Evolutionary conservation across 2,797 vertebrate genomes (phyloP).

Genomic region (Melanotaenia parkinsoni): DNA sequence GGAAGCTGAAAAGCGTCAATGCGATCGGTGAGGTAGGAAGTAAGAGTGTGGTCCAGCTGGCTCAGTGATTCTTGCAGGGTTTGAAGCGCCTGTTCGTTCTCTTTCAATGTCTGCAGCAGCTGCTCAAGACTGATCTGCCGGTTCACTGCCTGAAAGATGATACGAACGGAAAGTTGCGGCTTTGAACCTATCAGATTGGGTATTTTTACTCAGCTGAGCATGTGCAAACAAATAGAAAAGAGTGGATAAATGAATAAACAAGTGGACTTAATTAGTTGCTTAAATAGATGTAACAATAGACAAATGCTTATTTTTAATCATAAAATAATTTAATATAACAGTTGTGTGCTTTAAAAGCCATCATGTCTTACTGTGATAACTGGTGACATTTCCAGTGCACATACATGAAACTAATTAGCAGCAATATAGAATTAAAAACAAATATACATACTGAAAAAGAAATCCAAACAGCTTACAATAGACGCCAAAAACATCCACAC

Average conservation of each 20-base stretch:
- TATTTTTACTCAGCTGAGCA: conserved; percentile 1
- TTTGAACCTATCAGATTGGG: conserved; percentile 7
- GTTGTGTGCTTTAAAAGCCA: background rate
- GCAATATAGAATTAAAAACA: background rate
- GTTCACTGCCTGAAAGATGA: conserved; percentile 85
- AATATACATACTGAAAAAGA: background rate
- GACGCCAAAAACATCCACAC: background rate
- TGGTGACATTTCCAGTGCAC: background rate
- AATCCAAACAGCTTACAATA: background rate
- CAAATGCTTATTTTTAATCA: background rate
- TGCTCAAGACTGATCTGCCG: conserved; percentile 92
- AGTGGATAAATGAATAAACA: background rate
- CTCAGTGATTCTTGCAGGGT: conserved; percentile 89
- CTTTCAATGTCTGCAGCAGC: conserved; percentile 87
- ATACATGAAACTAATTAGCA: background rate
- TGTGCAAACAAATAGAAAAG: background rate
- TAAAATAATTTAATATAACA: background rate
- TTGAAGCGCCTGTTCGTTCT: conserved; percentile 89
- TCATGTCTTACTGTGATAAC: background rate
- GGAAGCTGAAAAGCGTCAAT: conserved; percentile 95
- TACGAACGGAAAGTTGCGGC: background rate
- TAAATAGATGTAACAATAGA: background rate
- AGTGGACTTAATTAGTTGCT: background rate
- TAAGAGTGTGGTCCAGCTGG: conserved; percentile 93
- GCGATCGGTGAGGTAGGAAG: conserved; percentile 94